phyloP scores from a whole-genome alignment of 2,797 vertebrate species.

The Naso thynnoides region DNA sequence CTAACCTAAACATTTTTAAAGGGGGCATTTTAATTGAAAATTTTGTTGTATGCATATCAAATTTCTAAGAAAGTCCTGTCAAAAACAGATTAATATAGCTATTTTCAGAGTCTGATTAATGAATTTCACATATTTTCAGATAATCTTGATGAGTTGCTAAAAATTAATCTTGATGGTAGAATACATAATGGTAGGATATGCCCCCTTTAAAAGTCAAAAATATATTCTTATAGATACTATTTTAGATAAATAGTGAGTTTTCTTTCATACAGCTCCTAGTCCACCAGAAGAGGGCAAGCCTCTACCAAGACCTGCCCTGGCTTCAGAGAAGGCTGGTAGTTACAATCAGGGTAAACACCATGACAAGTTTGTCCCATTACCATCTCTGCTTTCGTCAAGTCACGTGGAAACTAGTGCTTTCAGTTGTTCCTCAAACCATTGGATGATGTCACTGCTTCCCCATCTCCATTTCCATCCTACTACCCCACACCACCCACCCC shows the following conservation, averaged over 20 bases:
- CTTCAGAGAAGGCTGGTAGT: conserved; percentile 81
- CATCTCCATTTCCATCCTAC: conserved; percentile 75
- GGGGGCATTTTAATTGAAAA: conserved; percentile 49
- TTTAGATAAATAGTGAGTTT: conserved; percentile 75
- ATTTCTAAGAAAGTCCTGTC: conserved; percentile 9
- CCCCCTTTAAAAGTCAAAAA: conserved; percentile 62
- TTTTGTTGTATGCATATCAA: neutral
- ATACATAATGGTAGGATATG: conserved; percentile 26
- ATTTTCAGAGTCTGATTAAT: conserved; percentile 1
- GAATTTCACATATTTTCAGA: neutral
- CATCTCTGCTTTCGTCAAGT: conserved; percentile 77
- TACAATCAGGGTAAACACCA: conserved; percentile 84
- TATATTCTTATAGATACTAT: conserved; percentile 48
- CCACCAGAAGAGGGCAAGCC: conserved; percentile 80
- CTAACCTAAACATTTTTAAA: conserved; percentile 51
- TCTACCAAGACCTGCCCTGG: conserved; percentile 81
- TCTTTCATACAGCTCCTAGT: conserved; percentile 85
- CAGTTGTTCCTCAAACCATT: conserved; percentile 69
- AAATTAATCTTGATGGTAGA: no score
- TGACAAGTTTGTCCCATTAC: conserved; percentile 72
- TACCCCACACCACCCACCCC: conserved; percentile 61
- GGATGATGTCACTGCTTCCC: conserved; percentile 75
- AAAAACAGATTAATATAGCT: conserved; percentile 12
- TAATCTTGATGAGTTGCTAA: neutral
- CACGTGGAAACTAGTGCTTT: conserved; percentile 71